Conservation (phyloP, 2,888 invertebrate species). For the Xanthia togata region DNA sequence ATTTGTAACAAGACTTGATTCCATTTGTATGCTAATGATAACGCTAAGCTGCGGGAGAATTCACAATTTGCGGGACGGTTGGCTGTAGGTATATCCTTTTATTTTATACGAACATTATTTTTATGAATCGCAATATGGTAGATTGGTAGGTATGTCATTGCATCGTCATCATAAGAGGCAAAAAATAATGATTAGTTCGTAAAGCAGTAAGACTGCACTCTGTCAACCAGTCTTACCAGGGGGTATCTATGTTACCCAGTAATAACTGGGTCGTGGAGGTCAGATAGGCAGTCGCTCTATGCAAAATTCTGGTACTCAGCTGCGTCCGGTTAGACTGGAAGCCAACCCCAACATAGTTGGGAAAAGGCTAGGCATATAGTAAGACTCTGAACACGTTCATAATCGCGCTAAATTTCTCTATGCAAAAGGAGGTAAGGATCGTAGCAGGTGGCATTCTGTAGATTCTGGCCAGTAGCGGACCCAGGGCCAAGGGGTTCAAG, state of each 20-base stretch:
- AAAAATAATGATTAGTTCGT: neutral
- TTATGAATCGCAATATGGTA: neutral
- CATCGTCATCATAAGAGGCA: neutral
- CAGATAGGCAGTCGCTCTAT: no score
- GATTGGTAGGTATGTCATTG: no score
- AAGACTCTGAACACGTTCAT: no score
- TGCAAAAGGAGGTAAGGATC: neutral
- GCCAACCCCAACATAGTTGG: no score
- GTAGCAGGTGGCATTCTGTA: neutral
- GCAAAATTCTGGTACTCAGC: no score
- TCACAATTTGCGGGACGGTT: neutral
- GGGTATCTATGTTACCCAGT: no score
- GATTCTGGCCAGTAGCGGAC: neutral
- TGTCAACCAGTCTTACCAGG: no score
- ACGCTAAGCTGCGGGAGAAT: conserved; percentile 17
- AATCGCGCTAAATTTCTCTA: neutral
- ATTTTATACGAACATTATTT: neutral
- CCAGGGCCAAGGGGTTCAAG: no score
- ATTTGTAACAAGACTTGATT: neutral
- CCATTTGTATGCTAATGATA: conserved; percentile 25
- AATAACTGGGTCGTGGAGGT: no score
- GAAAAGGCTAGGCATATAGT: no score
- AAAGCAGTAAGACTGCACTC: no score
- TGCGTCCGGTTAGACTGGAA: no score
- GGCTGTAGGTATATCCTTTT: neutral